Evolutionary conservation across 2,113 vertebrate species (phyloP), one percentile per base, ranked within the genome.

Genomic region (Platycercus adscitus): DNA sequence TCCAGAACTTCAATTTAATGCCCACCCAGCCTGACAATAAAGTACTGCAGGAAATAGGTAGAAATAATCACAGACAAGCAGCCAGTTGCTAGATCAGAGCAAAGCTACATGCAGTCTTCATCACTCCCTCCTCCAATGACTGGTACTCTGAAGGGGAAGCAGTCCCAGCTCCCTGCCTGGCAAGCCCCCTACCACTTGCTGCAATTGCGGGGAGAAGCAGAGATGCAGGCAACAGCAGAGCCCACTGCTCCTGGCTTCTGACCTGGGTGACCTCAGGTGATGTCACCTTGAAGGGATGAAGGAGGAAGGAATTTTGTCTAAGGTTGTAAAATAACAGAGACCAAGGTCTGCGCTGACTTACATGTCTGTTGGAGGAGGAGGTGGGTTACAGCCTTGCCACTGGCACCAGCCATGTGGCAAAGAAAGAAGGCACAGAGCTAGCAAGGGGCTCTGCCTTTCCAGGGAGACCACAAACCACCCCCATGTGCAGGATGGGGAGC

Each of bases 281-380:
- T 92, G 37, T 75, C 86, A 75, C 60, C 77, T 75, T 6, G 2
- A 43, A 89, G 72, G 77, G 77, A 49, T 17, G 52, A 44, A 83
- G 33, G 24, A 77, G 18, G 33, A 18, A 90, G 18, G 53, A 56
- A 77, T 88, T 84, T 81, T 70, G 35, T 73, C 58, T 0, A 4
- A 56, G 77, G 53, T 7, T 47, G 29, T 19, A 69, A 89, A 75
- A 31, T 1, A 70, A 28, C 7, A 3, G 55, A 80, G 56, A 44
- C 11, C 11, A 13, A 80, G 70, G 26, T 68, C 66, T 88, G 75
- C 35, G 2, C 13, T 63, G 41, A 19, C 28, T 68, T 24, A 33
- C 0, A 1, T 1, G 3, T 5, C 8, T 11, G 7, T 17, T 19
- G 39, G 41, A 78, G 65, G 33, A 65, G 44, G 5, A n/a, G 55